phyloP scores from a whole-genome alignment of 2,797 vertebrate species.

The Liasis olivaceus region DNA sequence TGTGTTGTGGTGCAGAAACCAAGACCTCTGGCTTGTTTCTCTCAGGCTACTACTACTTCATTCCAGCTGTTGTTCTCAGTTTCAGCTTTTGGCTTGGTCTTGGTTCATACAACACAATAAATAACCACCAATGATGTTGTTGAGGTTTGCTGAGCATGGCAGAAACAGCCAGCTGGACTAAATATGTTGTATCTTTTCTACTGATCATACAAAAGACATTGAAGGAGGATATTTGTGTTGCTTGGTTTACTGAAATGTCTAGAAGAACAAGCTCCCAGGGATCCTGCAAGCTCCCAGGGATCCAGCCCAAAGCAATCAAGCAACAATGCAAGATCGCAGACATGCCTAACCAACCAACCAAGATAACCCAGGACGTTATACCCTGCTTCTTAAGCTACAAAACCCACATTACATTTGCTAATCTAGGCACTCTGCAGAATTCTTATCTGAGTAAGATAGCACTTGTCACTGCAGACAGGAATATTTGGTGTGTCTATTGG shows the following conservation, averaged over 20 bases:
- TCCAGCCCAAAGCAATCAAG: no score
- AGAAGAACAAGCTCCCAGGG: not conserved
- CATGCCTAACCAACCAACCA: no score
- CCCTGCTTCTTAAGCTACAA: not conserved
- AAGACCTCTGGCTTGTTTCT: not conserved
- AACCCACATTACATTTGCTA: not conserved
- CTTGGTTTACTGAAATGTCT: not conserved
- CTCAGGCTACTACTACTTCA: not conserved
- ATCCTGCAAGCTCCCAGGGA: no score
- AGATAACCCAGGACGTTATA: not conserved
- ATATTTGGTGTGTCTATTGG: not conserved
- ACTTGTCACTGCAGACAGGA: not conserved
- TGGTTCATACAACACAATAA: not conserved
- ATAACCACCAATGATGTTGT: not conserved
- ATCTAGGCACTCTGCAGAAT: not conserved
- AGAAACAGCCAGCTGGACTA: not conserved
- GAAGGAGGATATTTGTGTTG: not conserved
- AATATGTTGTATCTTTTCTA: not conserved
- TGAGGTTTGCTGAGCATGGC: not conserved
- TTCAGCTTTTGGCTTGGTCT: not conserved
- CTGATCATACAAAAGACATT: not conserved
- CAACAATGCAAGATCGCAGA: no score
- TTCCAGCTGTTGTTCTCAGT: not conserved
- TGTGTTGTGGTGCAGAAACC: not conserved
- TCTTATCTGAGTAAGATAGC: not conserved